Conservation (phyloP, 2,888 invertebrate genomes). For the Thereva unica region DNA sequence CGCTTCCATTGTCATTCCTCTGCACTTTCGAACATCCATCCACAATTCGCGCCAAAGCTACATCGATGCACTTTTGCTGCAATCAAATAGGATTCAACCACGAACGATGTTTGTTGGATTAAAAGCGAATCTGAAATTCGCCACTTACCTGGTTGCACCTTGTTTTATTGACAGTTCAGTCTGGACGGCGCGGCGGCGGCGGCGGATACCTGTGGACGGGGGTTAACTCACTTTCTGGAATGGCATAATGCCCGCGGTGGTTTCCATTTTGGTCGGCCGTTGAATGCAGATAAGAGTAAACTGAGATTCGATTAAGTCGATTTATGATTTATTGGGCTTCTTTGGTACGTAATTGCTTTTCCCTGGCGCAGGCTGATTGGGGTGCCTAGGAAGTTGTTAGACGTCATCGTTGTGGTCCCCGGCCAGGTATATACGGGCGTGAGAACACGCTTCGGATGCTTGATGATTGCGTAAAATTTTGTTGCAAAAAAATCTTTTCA, state of each 20-base stretch:
- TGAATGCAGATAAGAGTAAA: slow-evolving; percentile 14
- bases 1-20: no score
- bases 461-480: no score
- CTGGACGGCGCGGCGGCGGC: neutral
- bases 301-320: slow-evolving; percentile 34
- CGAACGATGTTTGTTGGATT: slow-evolving; percentile 16
- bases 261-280: slow-evolving; percentile 9
- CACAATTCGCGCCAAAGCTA: neutral
- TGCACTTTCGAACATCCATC: no score
- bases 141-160: slow-evolving; percentile 27
- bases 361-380: slow-evolving; percentile 15
- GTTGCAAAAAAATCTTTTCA: no score
- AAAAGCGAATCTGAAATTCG: slow-evolving; percentile 23
- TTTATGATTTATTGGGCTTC: slow-evolving; percentile 30
- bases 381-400: slow-evolving; percentile 5
- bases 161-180: slow-evolving; percentile 1
- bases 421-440: slow-evolving; percentile 4
- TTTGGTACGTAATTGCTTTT: slow-evolving; percentile 32
- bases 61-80: slow-evolving; percentile 2
- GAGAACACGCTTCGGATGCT: slow-evolving; percentile 10
- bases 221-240: slow-evolving; percentile 27
- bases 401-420: neutral
- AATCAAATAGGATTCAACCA: neutral
- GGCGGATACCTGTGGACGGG: slow-evolving; percentile 5
- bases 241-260: slow-evolving; percentile 23